Base-by-base conservation (phyloP, 1,140 invertebrate genomes). In the Gryllus bimaculatus region DNA sequence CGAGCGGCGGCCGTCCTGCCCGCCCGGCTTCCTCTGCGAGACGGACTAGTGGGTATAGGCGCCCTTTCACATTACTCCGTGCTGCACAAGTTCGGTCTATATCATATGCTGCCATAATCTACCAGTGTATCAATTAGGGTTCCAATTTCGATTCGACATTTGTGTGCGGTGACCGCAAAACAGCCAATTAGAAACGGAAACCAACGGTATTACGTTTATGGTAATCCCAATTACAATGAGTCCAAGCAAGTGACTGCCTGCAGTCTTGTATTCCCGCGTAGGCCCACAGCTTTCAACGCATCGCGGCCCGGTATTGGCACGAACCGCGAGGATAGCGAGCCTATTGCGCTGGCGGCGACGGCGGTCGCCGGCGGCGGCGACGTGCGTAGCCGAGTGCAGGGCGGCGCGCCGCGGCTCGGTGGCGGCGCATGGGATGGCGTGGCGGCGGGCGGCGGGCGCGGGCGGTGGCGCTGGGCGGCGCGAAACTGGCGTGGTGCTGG, bases 181-280 rank as follows among this genome's bases (percentile, higher is more conserved):
- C 54, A 66, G 54, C 54, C 54, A 10, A 66, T 13, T 66, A 13
- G 18, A 18, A 66, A 66, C 10, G 10, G 54, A 66, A 54, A 66
- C 54, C 54, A 66, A 66, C 54, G 54, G 54, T 18, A 66, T 66
- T 66, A 66, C 2, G 54, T 66, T n/a, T n/a, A n/a, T 66, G 18
- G 54, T 66, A 66, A 66, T 66, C 54, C 54, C 54, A 66, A 66
- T 66, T 66, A 66, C 54, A 66, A 66, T 66, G 54, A 66, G 54
- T n/a, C 54, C 54, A 18, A 66, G 54, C 54, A 66, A 66, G 54
- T 66, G 54, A 66, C 18, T 66, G 54, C 18, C n/a, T 10, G 10
- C 54, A 66, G 54, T 66, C 54, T 18, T 0, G 1, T 3, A 66
- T 13, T 66, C 10, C 54, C 54, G 54, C 10, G 54, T 13, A 66